A percentile compares a stretch with the other conserved stretches of the same genome.
Conservation (phyloP, 2,888 invertebrate genomes). For the Eurytoma adleriae region DNA sequence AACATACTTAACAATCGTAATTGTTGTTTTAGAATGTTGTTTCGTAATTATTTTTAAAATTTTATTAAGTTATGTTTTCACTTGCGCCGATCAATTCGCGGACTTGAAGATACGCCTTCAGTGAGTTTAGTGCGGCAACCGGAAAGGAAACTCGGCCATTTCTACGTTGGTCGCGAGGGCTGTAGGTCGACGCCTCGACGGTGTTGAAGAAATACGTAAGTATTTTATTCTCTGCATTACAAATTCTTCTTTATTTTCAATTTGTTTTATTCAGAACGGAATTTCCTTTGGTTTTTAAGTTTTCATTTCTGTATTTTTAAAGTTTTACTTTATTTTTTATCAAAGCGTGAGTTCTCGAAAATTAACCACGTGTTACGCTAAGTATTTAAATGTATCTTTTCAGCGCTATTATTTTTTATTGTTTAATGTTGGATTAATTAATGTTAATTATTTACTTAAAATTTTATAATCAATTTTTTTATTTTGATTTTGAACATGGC, state of each 20-base stretch:
- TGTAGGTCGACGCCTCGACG: constrained; percentile 46
- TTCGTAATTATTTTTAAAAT: too few relatives aligned
- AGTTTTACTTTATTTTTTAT: neutral
- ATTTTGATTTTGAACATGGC: neutral
- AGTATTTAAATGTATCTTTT: neutral
- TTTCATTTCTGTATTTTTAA: neutral
- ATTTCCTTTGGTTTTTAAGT: neutral
- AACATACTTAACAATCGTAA: too few relatives aligned
- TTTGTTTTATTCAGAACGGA: neutral
- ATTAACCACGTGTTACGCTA: neutral
- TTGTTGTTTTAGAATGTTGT: too few relatives aligned
- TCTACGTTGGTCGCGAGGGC: constrained; percentile 6
- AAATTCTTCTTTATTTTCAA: neutral
- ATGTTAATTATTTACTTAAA: neutral
- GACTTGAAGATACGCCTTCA: too few relatives aligned
- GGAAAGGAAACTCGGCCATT: constrained; percentile 51
- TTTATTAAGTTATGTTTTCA: too few relatives aligned
- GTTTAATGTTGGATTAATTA: neutral
- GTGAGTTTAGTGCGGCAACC: too few relatives aligned
- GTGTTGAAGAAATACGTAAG: constrained; percentile 49
- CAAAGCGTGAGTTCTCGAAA: neutral
- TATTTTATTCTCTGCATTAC: constrained; percentile 5
- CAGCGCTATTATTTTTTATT: too few relatives aligned
- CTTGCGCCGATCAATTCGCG: too few relatives aligned
- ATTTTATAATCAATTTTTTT: neutral